These are phyloP conservation scores for Heliothis subflexa DNA, from an alignment of 1,140 invertebrate species.

Conservation along the genomic window DNA sequence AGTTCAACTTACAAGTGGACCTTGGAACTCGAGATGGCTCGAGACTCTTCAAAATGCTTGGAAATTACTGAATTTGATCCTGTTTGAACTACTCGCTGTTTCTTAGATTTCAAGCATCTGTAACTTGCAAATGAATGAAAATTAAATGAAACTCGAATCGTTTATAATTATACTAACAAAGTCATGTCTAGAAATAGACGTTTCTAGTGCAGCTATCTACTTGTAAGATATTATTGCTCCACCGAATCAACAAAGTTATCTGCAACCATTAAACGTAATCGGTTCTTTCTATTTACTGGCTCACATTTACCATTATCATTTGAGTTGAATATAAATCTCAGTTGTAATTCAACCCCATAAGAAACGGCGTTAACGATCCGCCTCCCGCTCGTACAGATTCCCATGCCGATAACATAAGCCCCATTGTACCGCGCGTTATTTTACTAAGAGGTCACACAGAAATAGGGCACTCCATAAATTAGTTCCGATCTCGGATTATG, in stretches of 20 bases:
- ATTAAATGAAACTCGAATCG: slow-evolving; percentile 12
- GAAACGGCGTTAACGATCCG: slow-evolving; percentile 43
- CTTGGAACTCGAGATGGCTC: slow-evolving; percentile 23
- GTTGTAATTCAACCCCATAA: slow-evolving; percentile 43
- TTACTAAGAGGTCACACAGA: slow-evolving; percentile 55
- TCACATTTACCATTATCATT: slow-evolving; percentile 40
- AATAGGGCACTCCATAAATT: slow-evolving; percentile 64
- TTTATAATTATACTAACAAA: background rate
- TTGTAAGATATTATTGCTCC: background rate
- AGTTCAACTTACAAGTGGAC: slow-evolving; percentile 45
- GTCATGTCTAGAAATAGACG: background rate
- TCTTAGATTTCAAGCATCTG: slow-evolving; percentile 27
- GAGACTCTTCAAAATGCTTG: slow-evolving; percentile 41
- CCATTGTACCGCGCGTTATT: slow-evolving; percentile 55
- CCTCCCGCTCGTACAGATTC: slow-evolving; percentile 43
- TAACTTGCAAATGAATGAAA: slow-evolving; percentile 27
- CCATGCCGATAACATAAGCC: slow-evolving; percentile 54
- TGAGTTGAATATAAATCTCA: slow-evolving; percentile 45
- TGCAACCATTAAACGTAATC: background rate
- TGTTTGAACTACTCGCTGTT: slow-evolving; percentile 42
- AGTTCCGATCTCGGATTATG: slow-evolving; percentile 66
- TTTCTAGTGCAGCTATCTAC: background rate
- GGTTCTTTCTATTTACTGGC: slow-evolving; percentile 25
- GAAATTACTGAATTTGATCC: slow-evolving; percentile 37
- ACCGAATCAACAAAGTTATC: background rate